Evolutionary conservation across 2,797 vertebrate species (phyloP).

Genomic region (Leuciscus waleckii): DNA sequence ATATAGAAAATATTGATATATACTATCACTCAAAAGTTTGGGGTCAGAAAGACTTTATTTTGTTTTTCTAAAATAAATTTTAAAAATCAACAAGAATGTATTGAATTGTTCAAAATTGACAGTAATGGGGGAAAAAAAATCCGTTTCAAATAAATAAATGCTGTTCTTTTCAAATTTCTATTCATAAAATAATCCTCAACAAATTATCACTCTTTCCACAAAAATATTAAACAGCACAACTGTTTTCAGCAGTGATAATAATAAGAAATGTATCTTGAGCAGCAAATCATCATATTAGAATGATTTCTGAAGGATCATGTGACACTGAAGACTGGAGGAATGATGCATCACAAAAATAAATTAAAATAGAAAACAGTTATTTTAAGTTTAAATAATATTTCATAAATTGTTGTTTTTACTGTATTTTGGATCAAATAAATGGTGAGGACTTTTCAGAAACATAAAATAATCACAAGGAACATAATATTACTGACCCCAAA

Average conservation of each 20-base stretch:
- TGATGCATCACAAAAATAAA: background rate
- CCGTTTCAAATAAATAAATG: background rate
- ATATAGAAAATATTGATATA: background rate
- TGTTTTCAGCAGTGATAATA: background rate
- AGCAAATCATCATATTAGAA: background rate
- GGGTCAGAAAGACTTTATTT: background rate
- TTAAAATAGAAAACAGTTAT: background rate
- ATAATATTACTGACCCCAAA: background rate
- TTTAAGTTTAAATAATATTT: background rate
- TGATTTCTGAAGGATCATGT: background rate
- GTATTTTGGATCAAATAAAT: background rate
- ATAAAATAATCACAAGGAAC: too few relatives aligned
- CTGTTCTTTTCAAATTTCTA: background rate
- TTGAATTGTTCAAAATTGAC: background rate
- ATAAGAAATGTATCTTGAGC: background rate
- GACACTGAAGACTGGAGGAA: background rate
- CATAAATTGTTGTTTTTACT: background rate
- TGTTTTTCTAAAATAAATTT: background rate
- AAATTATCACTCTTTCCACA: background rate
- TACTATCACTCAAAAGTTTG: background rate
- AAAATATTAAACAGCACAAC: background rate
- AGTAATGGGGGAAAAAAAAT: background rate
- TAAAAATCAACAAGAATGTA: background rate
- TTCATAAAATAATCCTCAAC: background rate
- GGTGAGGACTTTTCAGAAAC: background rate